Conservation (phyloP, 2,888 invertebrate genomes). For the Metalampra italica region DNA sequence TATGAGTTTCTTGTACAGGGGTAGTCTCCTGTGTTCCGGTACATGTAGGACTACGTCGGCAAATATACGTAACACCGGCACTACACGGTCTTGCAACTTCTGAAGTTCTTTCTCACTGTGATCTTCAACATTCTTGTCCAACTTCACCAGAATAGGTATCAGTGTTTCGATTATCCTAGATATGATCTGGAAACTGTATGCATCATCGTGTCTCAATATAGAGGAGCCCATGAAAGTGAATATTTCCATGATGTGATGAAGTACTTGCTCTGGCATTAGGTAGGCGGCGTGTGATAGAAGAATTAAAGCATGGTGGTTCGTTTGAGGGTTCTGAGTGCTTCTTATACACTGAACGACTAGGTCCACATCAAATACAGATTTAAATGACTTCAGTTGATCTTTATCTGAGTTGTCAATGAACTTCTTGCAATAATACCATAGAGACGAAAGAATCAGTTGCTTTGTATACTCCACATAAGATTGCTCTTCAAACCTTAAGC, state of each 20-base stretch:
- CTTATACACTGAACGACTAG: conserved; percentile 92
- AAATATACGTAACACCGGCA: conserved; percentile 90
- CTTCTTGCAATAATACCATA: conserved; percentile 85
- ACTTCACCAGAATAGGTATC: conserved; percentile 88
- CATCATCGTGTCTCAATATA: conserved; percentile 94
- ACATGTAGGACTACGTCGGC: conserved; percentile 94
- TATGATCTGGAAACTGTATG: conserved; percentile 96
- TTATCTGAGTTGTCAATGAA: conserved; percentile 61
- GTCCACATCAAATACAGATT: conserved; percentile 83
- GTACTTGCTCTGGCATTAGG: conserved; percentile 88
- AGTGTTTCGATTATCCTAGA: conserved; percentile 92
- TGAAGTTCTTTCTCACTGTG: conserved; percentile 54
- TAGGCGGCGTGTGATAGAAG: conserved; percentile 88
- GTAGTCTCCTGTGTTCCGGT: conserved; percentile 92
- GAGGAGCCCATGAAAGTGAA: conserved; percentile 99
- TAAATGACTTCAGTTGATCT: conserved; percentile 61
- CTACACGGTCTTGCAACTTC: conserved; percentile 66
- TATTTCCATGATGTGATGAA: conserved; percentile 96
- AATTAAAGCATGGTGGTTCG: conserved; percentile 94
- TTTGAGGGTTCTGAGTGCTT: conserved; percentile 95
- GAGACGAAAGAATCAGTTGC: conserved; percentile 88
- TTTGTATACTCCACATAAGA: conserved; percentile 91
- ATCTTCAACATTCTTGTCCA: conserved; percentile 55
- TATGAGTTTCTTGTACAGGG: conserved; percentile 89
- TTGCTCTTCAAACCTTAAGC: conserved; percentile 89